Percentiles rank a stretch among this genome's conserved stretches.
phyloP scores from a whole-genome alignment of 1,140 invertebrate genomes.

The Bombus confusus region DNA sequence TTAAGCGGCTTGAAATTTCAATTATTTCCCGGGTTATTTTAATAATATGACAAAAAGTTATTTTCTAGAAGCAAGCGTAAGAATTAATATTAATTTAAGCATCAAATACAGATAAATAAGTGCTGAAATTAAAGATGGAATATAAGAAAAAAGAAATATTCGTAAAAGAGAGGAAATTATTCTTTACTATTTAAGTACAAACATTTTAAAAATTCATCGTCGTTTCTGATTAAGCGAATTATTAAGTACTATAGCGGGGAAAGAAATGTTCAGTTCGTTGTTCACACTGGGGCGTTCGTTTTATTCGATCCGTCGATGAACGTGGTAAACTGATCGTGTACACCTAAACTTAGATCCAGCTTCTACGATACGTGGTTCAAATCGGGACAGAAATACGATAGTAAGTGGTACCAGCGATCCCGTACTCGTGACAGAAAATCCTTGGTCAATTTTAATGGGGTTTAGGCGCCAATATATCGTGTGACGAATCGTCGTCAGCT shows the following conservation, averaged over 20 bases:
- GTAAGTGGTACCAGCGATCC: slow-evolving; percentile 41
- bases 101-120: no score
- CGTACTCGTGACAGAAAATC: slow-evolving; percentile 53
- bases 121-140: no score
- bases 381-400: slow-evolving; percentile 67
- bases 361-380: slow-evolving; percentile 35
- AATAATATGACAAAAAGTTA: no score
- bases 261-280: neutral
- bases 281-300: neutral
- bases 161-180: neutral
- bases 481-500: slow-evolving; percentile 71
- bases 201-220: neutral
- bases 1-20: no score
- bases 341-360: slow-evolving; percentile 48
- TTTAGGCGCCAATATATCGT: slow-evolving; percentile 69
- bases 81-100: no score
- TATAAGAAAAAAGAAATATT: neutral
- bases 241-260: neutral
- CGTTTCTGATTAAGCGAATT: neutral
- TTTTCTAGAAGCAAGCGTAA: no score
- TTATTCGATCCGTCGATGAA: slow-evolving; percentile 13
- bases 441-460: slow-evolving; percentile 67
- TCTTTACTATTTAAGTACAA: neutral
- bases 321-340: slow-evolving; percentile 36
- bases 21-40: no score